Conservation (phyloP, 2,888 invertebrate species). For the Napeogenes sylphis region DNA sequence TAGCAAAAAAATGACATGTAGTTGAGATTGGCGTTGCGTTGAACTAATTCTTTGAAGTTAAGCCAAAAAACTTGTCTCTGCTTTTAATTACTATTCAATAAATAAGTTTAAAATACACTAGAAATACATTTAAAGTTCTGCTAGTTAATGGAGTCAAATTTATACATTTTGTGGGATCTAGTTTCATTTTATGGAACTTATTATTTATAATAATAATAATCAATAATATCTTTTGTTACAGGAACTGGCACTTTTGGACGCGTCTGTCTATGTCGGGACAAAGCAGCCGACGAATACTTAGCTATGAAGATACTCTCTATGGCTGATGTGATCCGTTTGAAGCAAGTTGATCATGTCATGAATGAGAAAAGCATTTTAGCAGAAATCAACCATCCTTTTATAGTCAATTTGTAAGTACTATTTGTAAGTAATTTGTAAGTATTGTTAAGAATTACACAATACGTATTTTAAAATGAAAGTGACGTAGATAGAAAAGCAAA, state of each 20-base stretch:
- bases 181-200: too few relatives aligned
- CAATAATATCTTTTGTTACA: conserved; percentile 57
- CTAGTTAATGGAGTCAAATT: too few relatives aligned
- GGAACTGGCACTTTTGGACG: conserved; percentile 98
- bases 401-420: conserved; percentile 83
- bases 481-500: conserved; percentile 43
- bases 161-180: too few relatives aligned
- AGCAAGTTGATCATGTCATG: conserved; percentile 98
- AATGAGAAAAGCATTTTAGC: conserved; percentile 96
- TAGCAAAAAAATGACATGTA: too few relatives aligned
- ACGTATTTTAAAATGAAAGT: conserved; percentile 31
- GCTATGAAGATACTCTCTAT: conserved; percentile 97
- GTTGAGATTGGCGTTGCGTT: too few relatives aligned
- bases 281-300: conserved; percentile 86
- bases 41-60: too few relatives aligned
- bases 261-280: conserved; percentile 93
- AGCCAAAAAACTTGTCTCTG: too few relatives aligned
- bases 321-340: conserved; percentile 93
- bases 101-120: too few relatives aligned
- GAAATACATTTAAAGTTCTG: too few relatives aligned
- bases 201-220: conserved; percentile 8
- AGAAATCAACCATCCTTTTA: conserved; percentile 95
- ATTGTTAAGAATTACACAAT: not conserved
- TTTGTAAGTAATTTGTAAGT: not conserved
- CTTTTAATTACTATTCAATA: too few relatives aligned